A percentile compares a stretch with the other conserved stretches of the same genome.
These are phyloP conservation scores for Aradophagus sp. DNA, from an alignment of 1,140 invertebrate species.

Conservation along the genomic window DNA sequence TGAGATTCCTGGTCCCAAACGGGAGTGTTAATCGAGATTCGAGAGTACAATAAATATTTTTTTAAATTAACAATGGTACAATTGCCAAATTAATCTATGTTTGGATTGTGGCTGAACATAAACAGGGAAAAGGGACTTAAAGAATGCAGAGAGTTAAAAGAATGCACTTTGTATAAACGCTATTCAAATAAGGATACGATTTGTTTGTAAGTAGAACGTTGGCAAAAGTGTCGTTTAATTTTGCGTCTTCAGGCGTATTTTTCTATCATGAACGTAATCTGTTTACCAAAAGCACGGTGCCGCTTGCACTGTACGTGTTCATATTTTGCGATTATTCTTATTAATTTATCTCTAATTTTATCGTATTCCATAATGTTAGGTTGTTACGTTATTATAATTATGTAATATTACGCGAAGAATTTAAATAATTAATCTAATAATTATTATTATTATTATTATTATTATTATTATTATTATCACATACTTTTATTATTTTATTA, in stretches of 20 bases:
- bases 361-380: constrained; percentile 57
- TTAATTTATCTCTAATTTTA: constrained; percentile 47
- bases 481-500: constrained; percentile 55
- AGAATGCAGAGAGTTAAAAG: constrained; percentile 1
- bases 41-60: too few relatives aligned
- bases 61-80: too few relatives aligned
- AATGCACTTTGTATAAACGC: constrained; percentile 23
- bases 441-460: constrained; percentile 60
- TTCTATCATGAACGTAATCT: too few relatives aligned
- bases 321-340: constrained; percentile 36
- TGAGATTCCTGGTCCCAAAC: too few relatives aligned
- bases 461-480: constrained; percentile 58
- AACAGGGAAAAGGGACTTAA: not conserved
- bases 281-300: constrained; percentile 22
- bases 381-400: constrained; percentile 70
- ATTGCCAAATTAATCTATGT: too few relatives aligned
- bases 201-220: too few relatives aligned
- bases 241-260: not conserved
- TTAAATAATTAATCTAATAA: too few relatives aligned
- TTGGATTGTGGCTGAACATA: too few relatives aligned
- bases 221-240: not conserved
- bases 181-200: constrained; percentile 23
- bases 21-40: too few relatives aligned
- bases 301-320: constrained; percentile 42
- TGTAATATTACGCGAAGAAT: constrained; percentile 53